Evolutionary conservation across 2,113 vertebrate species (phyloP), one percentile per base, ranked within the genome.

Genomic region (Hucho hucho): DNA sequence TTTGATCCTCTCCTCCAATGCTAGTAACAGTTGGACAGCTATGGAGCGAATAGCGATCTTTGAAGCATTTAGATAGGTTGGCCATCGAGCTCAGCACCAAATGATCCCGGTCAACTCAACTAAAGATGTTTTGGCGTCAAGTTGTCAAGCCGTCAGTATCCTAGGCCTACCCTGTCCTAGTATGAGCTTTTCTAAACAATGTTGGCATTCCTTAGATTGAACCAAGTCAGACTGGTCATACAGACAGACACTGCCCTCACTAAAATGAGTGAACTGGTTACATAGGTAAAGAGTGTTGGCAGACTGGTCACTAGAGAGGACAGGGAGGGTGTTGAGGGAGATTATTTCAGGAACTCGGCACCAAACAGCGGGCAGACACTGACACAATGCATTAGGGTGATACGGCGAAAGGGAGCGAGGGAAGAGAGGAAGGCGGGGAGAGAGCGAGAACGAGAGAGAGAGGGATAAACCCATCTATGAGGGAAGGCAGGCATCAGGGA

Each of bases 341-440:
- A 11, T 84, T 73, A 87, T 87, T 84, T 77, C 69, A 75, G 78
- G 73, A 77, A 73, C 72, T 76, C 74, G 70, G 75, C 73, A 76
- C 79, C 64, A 37, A 89, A 85, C 76, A 77, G 75, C 84, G 71
- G 14, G 84, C 83, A 73, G 70, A 83, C 37, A 43, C 37, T 43
- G 37, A 43, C 91, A 87, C 77, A 83, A 75, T 66, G 81, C 78
- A 87, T 91, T 84, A 91, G 89, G 72, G 81, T 86, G 88, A 92
- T 87, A 87, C 82, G 83, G 88, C 75, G 64, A 79, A 16, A 65
- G 24, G 43, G 65, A 75, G 20, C 32, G 75, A 73, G 46, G 78
- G 37, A 43, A 43, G 37, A 43, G 74, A 6, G 66, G 28, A 49
- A 61, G 63, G 32, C 12, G 69, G 58, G 20, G 59, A 24, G 28